Conservation (phyloP, 2,113 vertebrate genomes). For the Neolamprologus toae region DNA sequence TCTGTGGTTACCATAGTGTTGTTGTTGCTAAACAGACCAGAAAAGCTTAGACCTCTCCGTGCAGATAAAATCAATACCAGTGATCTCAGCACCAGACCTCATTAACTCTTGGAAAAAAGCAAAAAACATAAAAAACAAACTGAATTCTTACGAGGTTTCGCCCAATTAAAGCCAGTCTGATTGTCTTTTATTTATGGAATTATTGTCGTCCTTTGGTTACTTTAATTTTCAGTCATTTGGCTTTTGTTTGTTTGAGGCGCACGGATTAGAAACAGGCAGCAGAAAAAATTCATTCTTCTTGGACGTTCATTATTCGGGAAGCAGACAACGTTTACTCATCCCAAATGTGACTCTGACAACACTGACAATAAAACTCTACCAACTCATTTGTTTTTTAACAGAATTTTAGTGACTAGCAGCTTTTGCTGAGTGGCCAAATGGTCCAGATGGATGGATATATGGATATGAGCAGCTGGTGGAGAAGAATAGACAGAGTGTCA, state of each 20-base stretch:
- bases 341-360: background rate
- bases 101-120: background rate
- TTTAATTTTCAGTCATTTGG: background rate
- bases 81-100: background rate
- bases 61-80: background rate
- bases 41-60: background rate
- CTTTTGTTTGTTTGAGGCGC: background rate
- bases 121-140: background rate
- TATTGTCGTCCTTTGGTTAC: background rate
- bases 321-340: background rate
- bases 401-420: background rate
- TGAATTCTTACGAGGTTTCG: background rate
- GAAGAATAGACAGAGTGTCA: constrained; percentile 31
- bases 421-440: constrained; percentile 27
- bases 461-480: constrained; percentile 51
- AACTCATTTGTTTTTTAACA: background rate
- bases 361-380: background rate
- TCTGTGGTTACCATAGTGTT: background rate
- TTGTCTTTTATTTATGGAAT: background rate
- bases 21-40: background rate
- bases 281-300: background rate
- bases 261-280: background rate
- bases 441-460: constrained; percentile 50
- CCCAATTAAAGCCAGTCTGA: background rate
- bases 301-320: background rate